phyloP scores from a whole-genome alignment of 30 jellyfish, hydroid and myxozoan species.

The Pelagia noctiluca region DNA sequence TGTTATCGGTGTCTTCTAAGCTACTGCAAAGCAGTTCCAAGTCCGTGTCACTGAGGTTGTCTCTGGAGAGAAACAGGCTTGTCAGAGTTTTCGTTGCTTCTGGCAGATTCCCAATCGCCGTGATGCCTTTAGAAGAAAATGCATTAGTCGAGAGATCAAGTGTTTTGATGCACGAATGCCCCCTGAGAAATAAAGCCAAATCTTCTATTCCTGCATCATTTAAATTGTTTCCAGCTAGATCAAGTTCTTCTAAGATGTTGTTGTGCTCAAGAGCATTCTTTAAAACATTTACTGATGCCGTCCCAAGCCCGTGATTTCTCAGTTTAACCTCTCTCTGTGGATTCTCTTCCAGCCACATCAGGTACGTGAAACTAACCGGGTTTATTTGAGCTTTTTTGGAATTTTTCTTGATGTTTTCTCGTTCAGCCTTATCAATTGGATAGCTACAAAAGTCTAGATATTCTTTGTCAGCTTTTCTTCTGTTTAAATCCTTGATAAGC shows the following conservation, averaged over 20 bases:
- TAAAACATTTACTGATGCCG: constrained; percentile 12
- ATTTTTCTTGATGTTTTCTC: constrained; percentile 20
- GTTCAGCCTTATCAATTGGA: constrained; percentile 49
- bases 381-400: neutral
- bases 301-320: constrained; percentile 63
- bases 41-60: constrained; percentile 59
- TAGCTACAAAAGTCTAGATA: constrained; percentile 9
- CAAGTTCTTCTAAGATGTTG: constrained; percentile 56
- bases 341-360: constrained; percentile 54
- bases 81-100: constrained; percentile 57
- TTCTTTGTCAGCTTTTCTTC: neutral
- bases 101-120: constrained; percentile 53
- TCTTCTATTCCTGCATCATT: constrained; percentile 61
- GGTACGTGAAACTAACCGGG: constrained; percentile 61
- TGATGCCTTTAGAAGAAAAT: constrained; percentile 56
- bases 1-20: constrained; percentile 53
- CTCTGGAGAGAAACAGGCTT: constrained; percentile 25
- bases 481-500: neutral
- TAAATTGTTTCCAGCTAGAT: constrained; percentile 50
- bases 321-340: constrained; percentile 38
- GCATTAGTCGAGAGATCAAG: constrained; percentile 37
- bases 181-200: constrained; percentile 54
- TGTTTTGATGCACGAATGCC: constrained; percentile 36
- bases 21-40: constrained; percentile 62
- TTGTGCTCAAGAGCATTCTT: constrained; percentile 31